Evolutionary conservation across 1,140 invertebrate genomes (phyloP), one percentile per base, ranked within the genome.

Genomic region (Drosophila quadrilineata): DNA sequence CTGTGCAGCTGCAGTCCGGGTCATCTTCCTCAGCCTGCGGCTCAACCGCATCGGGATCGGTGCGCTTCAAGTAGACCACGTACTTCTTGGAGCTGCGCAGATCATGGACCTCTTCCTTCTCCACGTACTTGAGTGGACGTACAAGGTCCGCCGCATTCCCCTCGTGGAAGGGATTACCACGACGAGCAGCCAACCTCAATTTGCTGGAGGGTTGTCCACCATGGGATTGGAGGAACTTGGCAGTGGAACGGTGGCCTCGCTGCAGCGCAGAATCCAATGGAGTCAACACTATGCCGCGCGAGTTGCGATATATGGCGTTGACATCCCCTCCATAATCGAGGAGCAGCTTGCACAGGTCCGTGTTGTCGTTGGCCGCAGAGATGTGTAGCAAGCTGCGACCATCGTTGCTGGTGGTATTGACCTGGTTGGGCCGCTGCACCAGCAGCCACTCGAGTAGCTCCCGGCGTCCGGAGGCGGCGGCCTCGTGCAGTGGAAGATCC

Each of bases 351-450:
- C 97, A 98, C 89, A 98, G 94, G 90, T 98, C 97, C 1, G 98
- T 93, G 89, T 99, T 96, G 75, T 99, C 98, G 79, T 97, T 96
- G 28, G 97, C 93, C 0, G 98, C 97, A 0, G 98, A 97, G 33
- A 99, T 95, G 90, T 99, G 98, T 17, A 99, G 91, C 10, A 97
- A 94, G 26, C 96, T 97, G 66, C 97, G 93, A 0, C 98, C 98
- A 84, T 98, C 97, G 73, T 96, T 96, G 86, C 99, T 99, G 6
- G 95, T 93, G 9, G 95, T 93, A 87, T 98, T 97, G 0, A 98
- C 93, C 60, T 96, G 93, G 36, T 95, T 95, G 0, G 96, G 95
- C 56, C 95, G 91, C 70, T 95, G 94, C 22, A 93, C 93, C 17
- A 98, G 91, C 4, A 99, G 90, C 97, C 97, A 99, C 75, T 94